Conservation (phyloP, 2,113 vertebrate species). For the Laterallus jamaicensis region DNA sequence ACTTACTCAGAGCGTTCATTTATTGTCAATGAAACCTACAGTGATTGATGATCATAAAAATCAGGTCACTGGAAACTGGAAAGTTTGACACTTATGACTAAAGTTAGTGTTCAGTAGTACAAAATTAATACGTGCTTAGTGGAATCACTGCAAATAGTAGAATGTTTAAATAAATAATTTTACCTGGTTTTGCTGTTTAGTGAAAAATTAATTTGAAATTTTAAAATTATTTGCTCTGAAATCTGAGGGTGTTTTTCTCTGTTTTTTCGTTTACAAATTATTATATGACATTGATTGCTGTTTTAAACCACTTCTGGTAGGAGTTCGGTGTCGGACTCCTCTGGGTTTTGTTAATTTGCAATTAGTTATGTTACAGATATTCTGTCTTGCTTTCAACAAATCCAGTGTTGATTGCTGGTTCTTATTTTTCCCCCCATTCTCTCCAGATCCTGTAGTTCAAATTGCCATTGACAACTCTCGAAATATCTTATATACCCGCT, state of each 20-base stretch:
- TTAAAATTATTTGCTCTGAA: rapidly evolving
- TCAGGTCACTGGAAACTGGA: neutral
- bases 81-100: neutral
- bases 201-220: neutral
- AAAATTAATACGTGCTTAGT: neutral
- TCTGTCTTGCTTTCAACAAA: neutral
- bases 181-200: neutral
- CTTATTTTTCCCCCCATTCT: neutral
- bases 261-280: neutral
- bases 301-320: neutral
- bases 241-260: neutral
- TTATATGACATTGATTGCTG: neutral
- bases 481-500: conserved; percentile 91
- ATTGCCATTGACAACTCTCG: conserved; percentile 94
- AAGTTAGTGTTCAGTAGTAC: neutral
- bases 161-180: neutral
- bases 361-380: neutral
- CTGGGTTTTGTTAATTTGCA: neutral
- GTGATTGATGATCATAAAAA: neutral
- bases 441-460: conserved; percentile 93
- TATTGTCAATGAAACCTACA: neutral
- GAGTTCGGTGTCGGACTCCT: neutral
- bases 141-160: neutral
- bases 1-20: neutral
- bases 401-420: neutral